Evolutionary conservation across 1,140 invertebrate species (phyloP).

Genomic region (Zelostemma sp.): DNA sequence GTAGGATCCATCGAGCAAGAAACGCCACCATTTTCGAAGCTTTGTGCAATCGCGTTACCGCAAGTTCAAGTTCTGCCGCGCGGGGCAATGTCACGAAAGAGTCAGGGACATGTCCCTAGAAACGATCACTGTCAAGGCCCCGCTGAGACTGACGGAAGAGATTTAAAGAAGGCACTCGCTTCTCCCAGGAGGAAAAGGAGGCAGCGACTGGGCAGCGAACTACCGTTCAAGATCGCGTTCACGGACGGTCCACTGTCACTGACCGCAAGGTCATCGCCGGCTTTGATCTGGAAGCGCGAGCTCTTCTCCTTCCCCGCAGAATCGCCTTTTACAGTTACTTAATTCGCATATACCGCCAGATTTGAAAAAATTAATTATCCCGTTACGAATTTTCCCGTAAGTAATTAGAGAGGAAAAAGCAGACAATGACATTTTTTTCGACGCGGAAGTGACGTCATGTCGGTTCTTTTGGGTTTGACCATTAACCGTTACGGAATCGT

Average conservation of each 20-base stretch:
- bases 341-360: background rate
- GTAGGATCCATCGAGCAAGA: too few relatives aligned
- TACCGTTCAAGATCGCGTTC: constrained; percentile 66
- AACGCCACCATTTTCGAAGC: constrained; percentile 42
- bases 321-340: background rate
- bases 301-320: background rate
- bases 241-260: constrained; percentile 61
- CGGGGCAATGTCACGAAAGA: constrained; percentile 47
- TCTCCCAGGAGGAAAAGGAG: constrained; percentile 59
- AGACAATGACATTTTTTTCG: background rate
- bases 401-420: background rate
- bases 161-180: constrained; percentile 57
- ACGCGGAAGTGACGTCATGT: constrained; percentile 26
- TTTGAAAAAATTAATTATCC: background rate
- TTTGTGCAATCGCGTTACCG: too few relatives aligned
- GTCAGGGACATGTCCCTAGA: constrained; percentile 52
- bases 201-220: constrained; percentile 52
- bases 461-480: constrained; percentile 32
- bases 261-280: constrained; percentile 54
- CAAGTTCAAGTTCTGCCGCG: constrained; percentile 23
- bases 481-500: constrained; percentile 53
- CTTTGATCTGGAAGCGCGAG: background rate
- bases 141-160: constrained; percentile 54
- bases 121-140: constrained; percentile 56
- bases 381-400: too few relatives aligned